phyloP scores from a whole-genome alignment of 2,113 vertebrate genomes.

The Furnarius figulus region DNA sequence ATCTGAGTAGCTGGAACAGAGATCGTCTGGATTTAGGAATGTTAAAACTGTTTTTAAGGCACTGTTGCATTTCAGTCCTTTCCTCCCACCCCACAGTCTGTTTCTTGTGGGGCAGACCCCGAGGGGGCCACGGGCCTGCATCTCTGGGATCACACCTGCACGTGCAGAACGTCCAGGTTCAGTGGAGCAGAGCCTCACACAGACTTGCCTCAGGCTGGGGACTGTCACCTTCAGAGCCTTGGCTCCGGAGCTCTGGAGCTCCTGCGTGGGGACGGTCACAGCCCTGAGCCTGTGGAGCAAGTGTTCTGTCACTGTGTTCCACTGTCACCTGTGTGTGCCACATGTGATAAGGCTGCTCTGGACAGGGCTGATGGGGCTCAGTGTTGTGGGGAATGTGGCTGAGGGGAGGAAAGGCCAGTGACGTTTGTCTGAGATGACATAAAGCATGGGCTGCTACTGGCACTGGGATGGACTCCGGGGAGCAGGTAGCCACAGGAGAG shows the following conservation, averaged over 20 bases:
- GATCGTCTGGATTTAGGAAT: neutral
- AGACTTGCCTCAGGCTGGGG: fast-evolving
- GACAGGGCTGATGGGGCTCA: neutral
- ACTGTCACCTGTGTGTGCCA: neutral
- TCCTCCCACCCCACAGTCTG: too few relatives aligned
- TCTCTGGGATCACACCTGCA: neutral
- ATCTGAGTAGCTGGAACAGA: neutral
- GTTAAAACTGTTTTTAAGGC: neutral
- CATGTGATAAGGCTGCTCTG: fast-evolving
- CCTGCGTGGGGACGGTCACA: fast-evolving
- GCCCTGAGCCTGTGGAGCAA: neutral
- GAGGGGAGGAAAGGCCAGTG: neutral
- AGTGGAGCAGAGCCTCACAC: fast-evolving
- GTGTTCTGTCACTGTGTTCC: neutral
- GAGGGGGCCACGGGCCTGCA: fast-evolving
- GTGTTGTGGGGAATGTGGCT: fast-evolving
- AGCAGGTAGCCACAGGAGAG: neutral
- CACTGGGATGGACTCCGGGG: neutral
- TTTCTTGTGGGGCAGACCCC: fast-evolving
- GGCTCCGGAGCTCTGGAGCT: neutral
- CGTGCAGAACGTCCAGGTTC: fast-evolving
- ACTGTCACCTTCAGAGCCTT: neutral
- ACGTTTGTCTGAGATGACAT: neutral
- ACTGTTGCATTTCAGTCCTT: neutral
- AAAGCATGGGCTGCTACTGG: neutral